A percentile compares a stretch with the other conserved stretches of the same genome.
phyloP scores from a whole-genome alignment of 2,888 invertebrate genomes.

The Latrodectus elegans region DNA sequence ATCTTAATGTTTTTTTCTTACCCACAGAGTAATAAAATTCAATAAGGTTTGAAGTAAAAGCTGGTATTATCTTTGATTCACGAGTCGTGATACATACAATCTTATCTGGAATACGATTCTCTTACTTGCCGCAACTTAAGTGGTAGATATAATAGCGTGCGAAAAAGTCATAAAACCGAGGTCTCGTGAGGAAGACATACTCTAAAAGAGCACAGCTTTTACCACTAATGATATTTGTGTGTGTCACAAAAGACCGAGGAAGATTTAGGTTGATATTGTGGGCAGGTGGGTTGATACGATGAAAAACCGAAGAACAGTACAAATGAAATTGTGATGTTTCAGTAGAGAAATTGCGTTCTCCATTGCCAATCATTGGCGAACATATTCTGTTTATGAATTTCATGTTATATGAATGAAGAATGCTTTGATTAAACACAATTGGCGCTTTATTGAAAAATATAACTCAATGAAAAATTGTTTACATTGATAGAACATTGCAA shows the following conservation, averaged over 20 bases:
- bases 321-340: too few species aligned
- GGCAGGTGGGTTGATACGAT: not conserved
- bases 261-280: conserved; percentile 7
- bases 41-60: not conserved
- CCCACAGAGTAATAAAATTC: too few species aligned
- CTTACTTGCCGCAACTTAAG: not conserved
- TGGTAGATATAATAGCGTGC: conserved; percentile 48
- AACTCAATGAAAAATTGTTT: too few species aligned
- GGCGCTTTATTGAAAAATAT: too few species aligned
- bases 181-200: conserved; percentile 15
- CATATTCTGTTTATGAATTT: too few species aligned
- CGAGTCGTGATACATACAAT: not conserved
- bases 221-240: conserved; percentile 27
- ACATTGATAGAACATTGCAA: too few species aligned
- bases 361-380: too few species aligned
- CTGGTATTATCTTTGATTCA: conserved; percentile 11
- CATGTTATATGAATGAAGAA: too few species aligned
- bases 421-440: too few species aligned
- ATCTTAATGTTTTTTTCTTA: too few species aligned
- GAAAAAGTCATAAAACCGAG: conserved; percentile 33
- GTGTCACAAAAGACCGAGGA: conserved; percentile 9
- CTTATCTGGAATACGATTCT: conserved; percentile 15
- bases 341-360: too few species aligned
- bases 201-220: conserved; percentile 21
- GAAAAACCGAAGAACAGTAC: not conserved